A percentile compares a stretch with the other conserved stretches of the same genome.
phyloP scores from a whole-genome alignment of 1,140 invertebrate species.

The Thaumatotibia leucotreta region DNA sequence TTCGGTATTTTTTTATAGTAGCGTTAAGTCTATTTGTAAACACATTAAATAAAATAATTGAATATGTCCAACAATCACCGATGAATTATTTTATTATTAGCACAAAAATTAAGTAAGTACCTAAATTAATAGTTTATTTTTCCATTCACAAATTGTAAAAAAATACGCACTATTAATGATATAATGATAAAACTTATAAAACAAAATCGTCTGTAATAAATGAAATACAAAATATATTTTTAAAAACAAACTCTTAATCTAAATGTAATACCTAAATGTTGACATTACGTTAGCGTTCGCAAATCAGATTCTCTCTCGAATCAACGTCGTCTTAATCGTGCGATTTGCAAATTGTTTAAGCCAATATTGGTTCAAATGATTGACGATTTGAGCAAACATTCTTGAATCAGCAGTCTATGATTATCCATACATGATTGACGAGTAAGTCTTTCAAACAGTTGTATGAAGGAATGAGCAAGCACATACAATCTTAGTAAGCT shows the following conservation, averaged over 20 bases:
- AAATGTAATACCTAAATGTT: too few relatives aligned
- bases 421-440: background rate
- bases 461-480: background rate
- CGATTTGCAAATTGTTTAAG: background rate
- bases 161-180: too few relatives aligned
- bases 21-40: too few relatives aligned
- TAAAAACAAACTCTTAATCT: background rate
- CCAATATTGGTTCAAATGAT: background rate
- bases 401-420: background rate
- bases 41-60: too few relatives aligned
- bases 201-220: background rate
- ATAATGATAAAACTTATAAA: background rate
- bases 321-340: background rate
- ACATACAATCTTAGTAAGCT: too few relatives aligned
- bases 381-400: background rate
- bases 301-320: background rate
- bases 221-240: background rate
- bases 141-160: too few relatives aligned
- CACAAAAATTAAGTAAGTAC: too few relatives aligned
- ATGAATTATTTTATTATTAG: too few relatives aligned
- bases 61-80: too few relatives aligned
- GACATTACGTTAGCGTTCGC: background rate
- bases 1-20: too few relatives aligned
- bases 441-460: background rate
- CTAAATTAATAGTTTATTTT: too few relatives aligned